Conservation (phyloP, 2,797 vertebrate species). For the Lagorchestes hirsutus region DNA sequence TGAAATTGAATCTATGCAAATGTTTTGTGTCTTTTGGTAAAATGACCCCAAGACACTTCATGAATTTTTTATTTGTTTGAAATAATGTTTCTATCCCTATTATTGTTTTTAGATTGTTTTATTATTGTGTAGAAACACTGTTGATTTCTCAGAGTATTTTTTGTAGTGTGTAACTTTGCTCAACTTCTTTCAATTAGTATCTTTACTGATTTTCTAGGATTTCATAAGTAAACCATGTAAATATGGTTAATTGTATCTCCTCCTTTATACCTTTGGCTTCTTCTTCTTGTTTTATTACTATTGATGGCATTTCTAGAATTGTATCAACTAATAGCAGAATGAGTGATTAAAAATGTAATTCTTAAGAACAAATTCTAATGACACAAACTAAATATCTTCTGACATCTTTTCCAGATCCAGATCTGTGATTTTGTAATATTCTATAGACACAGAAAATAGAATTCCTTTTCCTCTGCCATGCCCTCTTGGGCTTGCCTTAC, state of each 20-base stretch:
- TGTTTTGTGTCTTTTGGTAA: background rate
- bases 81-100: background rate
- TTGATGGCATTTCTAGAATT: background rate
- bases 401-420: background rate
- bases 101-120: background rate
- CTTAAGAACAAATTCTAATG: background rate
- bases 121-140: background rate
- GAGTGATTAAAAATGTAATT: background rate
- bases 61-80: background rate
- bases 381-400: background rate
- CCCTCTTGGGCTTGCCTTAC: background rate
- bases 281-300: background rate
- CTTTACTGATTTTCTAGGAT: background rate
- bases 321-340: background rate
- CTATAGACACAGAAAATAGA: background rate
- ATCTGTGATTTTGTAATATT: background rate
- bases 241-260: background rate
- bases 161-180: background rate
- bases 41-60: background rate
- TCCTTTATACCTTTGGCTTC: background rate
- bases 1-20: background rate
- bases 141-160: background rate
- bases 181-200: background rate
- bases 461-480: background rate
- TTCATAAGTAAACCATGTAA: background rate